These are phyloP conservation scores for Parnassius orleans DNA, from an alignment of 2,888 invertebrate genomes.

Conservation along the genomic window DNA sequence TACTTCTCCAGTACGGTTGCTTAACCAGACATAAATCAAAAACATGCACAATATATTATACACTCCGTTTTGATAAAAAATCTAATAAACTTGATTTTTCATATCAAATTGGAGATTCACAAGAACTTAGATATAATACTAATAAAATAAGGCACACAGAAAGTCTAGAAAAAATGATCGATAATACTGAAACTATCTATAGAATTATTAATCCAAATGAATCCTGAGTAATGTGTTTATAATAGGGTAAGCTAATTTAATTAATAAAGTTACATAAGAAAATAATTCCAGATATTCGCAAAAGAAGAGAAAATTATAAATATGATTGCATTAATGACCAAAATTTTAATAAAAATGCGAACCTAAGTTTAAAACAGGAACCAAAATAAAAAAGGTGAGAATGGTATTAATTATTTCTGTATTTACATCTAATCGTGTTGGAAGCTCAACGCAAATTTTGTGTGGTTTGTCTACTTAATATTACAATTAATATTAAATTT, in stretches of 20 bases:
- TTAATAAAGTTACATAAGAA: no score
- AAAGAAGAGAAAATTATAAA: no score
- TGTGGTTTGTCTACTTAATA: slow-evolving; percentile 66
- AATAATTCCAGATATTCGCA: no score
- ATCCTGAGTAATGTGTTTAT: no score
- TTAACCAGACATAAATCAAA: slow-evolving; percentile 29
- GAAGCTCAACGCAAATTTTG: slow-evolving; percentile 81
- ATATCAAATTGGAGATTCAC: slow-evolving; percentile 29
- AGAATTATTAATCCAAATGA: neutral
- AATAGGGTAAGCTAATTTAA: no score
- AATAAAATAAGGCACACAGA: slow-evolving; percentile 64
- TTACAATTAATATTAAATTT: slow-evolving; percentile 42
- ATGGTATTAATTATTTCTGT: slow-evolving; percentile 51
- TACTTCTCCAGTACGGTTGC: slow-evolving; percentile 20
- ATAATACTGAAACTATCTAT: slow-evolving; percentile 31
- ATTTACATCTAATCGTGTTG: slow-evolving; percentile 82
- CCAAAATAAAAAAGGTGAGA: slow-evolving; percentile 18
- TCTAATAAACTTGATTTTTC: slow-evolving; percentile 19
- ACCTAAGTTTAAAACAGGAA: neutral
- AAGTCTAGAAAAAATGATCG: slow-evolving; percentile 39
- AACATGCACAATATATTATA: slow-evolving; percentile 28
- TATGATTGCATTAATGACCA: no score
- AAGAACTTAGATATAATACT: slow-evolving; percentile 42
- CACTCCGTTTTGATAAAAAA: slow-evolving; percentile 27
- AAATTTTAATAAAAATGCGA: no score